A percentile compares a stretch with the other conserved stretches of the same genome.
Conservation (phyloP, 2,113 vertebrate species). For the Nannobrachium achirus region DNA sequence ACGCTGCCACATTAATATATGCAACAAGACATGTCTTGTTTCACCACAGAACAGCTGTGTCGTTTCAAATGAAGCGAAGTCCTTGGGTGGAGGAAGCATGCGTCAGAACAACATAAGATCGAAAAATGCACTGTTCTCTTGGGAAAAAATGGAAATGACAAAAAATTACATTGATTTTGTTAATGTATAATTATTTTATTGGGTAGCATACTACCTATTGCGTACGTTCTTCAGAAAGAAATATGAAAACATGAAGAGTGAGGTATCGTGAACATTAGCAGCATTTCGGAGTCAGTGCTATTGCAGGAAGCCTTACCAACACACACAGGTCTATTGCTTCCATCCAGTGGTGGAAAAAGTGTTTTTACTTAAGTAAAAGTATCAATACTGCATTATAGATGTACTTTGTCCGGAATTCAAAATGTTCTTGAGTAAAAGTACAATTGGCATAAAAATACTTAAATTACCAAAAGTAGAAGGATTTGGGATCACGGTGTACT, state of each 20-base stretch:
- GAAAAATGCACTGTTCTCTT: constrained; percentile 2
- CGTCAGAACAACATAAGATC: constrained; percentile 1
- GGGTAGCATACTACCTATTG: constrained; percentile 2
- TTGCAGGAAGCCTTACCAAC: constrained; percentile 1
- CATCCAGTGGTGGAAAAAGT: too few species aligned
- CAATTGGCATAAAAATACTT: too few species aligned
- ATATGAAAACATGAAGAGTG: constrained; percentile 18
- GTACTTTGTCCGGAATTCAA: too few species aligned
- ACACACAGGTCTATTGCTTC: too few species aligned
- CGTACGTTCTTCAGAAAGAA: constrained; percentile 1
- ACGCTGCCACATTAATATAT: constrained; percentile 15
- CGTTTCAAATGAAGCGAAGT: constrained; percentile 23
- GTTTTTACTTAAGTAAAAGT: too few species aligned
- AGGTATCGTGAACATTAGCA: background rate
- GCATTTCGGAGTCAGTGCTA: background rate
- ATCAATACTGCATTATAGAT: too few species aligned
- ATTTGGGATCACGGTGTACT: too few species aligned
- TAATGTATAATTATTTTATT: background rate
- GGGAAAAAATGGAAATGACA: constrained; percentile 10
- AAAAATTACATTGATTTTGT: constrained; percentile 50
- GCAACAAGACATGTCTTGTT: constrained; percentile 25
- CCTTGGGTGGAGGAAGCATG: constrained; percentile 7
- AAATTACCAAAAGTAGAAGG: too few species aligned
- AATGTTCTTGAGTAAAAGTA: too few species aligned
- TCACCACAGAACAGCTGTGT: constrained; percentile 19